phyloP scores from a whole-genome alignment of 2,797 vertebrate species.

The Hozukius guyotensis region DNA sequence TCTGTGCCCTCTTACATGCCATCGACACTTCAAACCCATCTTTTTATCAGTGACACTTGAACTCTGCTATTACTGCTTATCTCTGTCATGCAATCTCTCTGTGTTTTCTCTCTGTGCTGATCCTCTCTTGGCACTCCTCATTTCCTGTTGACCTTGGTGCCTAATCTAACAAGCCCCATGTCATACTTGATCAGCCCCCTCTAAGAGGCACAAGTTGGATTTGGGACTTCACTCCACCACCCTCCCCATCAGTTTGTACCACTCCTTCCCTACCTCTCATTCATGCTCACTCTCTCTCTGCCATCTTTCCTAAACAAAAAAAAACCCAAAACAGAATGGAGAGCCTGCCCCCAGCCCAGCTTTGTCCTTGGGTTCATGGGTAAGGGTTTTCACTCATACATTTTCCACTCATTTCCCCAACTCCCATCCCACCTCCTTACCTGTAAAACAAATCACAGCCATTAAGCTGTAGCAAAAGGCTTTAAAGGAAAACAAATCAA shows the following conservation, averaged over 20 bases:
- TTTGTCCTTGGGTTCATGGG: slow-evolving; percentile 87
- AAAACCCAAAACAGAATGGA: slow-evolving; percentile 73
- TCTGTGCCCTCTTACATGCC: slow-evolving; percentile 6
- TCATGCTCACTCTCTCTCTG: slow-evolving; percentile 50
- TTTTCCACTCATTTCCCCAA: not conserved
- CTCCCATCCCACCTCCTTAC: slow-evolving; percentile 13
- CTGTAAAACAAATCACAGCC: not conserved
- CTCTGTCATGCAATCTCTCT: slow-evolving; percentile 49
- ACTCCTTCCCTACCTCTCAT: slow-evolving; percentile 30
- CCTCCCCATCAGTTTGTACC: slow-evolving; percentile 18
- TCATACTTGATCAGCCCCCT: slow-evolving; percentile 66
- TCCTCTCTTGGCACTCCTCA: slow-evolving; percentile 55
- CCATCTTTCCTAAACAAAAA: slow-evolving; percentile 50
- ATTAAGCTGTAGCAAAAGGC: slow-evolving; percentile 24
- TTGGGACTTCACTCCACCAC: slow-evolving; percentile 45
- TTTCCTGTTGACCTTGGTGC: slow-evolving; percentile 63
- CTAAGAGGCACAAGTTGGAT: slow-evolving; percentile 66
- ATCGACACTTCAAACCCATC: slow-evolving; percentile 21
- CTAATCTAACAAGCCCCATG: slow-evolving; percentile 71
- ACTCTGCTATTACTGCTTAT: slow-evolving; percentile 52
- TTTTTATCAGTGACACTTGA: slow-evolving; percentile 46
- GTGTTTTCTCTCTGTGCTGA: slow-evolving; percentile 39
- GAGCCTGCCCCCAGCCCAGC: slow-evolving; percentile 83
- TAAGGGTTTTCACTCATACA: slow-evolving; percentile 77
- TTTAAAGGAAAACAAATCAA: slow-evolving; percentile 66